Evolutionary conservation across 2,888 invertebrate species (phyloP), one percentile per base, ranked within the genome.

Genomic region (Seira musarum): DNA sequence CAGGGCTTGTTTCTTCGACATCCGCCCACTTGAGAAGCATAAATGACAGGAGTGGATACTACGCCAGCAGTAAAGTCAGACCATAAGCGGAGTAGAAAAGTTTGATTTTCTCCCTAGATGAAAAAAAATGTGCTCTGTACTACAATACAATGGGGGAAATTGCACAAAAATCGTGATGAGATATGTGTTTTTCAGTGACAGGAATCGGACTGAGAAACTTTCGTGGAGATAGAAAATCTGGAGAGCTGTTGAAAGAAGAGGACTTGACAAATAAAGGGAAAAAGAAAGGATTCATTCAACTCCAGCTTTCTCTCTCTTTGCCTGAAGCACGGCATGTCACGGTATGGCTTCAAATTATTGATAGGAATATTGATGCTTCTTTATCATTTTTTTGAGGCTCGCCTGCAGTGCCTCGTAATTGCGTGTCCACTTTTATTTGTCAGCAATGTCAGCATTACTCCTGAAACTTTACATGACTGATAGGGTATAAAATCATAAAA

Each of bases 161-260:
- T 40, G 40, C 40, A 40, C 40, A 40, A 40, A 40, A 40, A 35
- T 68, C 17, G 67, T 69, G 75, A 30, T 65, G 63, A 69, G 68
- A 69, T 30, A 69, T n/a, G 40, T 40, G 40, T 40, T 40, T 40
- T 40, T 40, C 61, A 61, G 17, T 8, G 69, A 57, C 69, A 76
- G 57, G 57, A 70, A 64, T 70, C 65, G 70, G 70, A 64, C 70
- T 70, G 69, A n/a, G n/a, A 71, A 81, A 77, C 63, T 75, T 63
- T 22, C 53, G 30, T n/a, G 61, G 75, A 61, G 57, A 64, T 57
- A 72, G 75, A 73, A 79, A 81, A 76, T 83, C 72, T 78, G 49
- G 70, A 83, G 81, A 73, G 81, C 77, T 80, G 77, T 83, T 81
- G 79, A 83, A 65, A 83, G 63, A 78, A 69, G 69, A 57, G 76